These are phyloP conservation scores for Diarsia brunnea DNA, from an alignment of 2,888 invertebrate genomes.

Conservation along the genomic window DNA sequence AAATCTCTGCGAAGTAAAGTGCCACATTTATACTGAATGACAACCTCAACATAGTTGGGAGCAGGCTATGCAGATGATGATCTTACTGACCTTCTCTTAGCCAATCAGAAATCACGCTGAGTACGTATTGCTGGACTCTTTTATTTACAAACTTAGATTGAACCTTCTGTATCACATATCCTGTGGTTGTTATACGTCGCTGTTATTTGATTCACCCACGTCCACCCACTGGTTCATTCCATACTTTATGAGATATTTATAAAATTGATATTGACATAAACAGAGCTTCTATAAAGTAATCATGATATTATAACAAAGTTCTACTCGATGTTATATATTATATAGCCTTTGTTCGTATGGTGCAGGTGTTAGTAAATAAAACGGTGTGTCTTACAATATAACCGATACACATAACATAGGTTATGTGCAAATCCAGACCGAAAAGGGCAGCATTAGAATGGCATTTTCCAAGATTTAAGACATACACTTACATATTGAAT, in stretches of 20 bases:
- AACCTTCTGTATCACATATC: constrained; percentile 30
- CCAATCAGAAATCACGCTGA: background rate
- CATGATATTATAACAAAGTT: background rate
- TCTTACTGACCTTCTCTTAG: background rate
- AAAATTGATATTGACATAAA: constrained; percentile 42
- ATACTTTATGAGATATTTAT: constrained; percentile 31
- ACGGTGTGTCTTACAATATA: background rate
- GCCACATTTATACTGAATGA: background rate
- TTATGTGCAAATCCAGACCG: no score
- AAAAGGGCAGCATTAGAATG: no score
- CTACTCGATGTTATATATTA: constrained; percentile 4
- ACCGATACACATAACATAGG: background rate
- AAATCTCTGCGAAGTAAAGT: background rate
- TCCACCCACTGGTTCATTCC: constrained; percentile 15
- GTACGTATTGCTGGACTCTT: no score
- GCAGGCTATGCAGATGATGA: background rate
- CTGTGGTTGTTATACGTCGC: constrained; percentile 3
- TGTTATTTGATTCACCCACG: constrained; percentile 39
- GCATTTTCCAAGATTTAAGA: no score
- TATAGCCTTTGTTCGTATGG: background rate
- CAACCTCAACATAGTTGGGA: background rate
- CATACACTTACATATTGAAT: no score
- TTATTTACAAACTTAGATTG: background rate
- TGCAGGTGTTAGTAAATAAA: constrained; percentile 15
- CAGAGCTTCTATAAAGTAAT: constrained; percentile 3